Conservation (phyloP, 2,113 vertebrate genomes). For the Bujurquina vittata region DNA sequence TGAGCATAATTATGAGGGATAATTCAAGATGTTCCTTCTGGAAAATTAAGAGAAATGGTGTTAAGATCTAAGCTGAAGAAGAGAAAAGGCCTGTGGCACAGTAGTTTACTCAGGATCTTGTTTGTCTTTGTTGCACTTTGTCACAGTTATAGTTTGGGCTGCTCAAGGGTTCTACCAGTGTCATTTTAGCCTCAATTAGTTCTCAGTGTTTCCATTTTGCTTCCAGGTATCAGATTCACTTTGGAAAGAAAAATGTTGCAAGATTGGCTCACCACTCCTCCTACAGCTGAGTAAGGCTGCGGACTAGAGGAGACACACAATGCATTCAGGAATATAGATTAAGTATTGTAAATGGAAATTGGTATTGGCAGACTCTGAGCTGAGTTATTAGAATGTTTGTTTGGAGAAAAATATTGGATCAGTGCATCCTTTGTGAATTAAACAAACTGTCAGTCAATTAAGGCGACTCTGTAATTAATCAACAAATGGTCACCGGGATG, state of each 20-base stretch:
- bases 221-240: not conserved
- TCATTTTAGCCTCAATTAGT: not conserved
- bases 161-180: not conserved
- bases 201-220: not conserved
- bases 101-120: not conserved
- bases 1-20: conserved; percentile 41
- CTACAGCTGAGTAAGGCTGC: not conserved
- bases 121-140: conserved; percentile 1
- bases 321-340: not conserved
- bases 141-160: not conserved
- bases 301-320: not conserved
- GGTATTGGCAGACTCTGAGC: not conserved
- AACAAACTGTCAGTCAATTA: not conserved
- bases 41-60: conserved; percentile 4
- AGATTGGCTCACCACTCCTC: not conserved
- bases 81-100: not conserved
- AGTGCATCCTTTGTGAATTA: not conserved
- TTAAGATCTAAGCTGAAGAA: conserved; percentile 2
- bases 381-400: not conserved
- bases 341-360: conserved; percentile 1
- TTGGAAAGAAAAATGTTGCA: not conserved
- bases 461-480: not conserved
- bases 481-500: not conserved
- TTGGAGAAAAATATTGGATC: conserved; percentile 7
- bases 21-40: conserved; percentile 41